Conservation (phyloP, 2,888 invertebrate genomes). For the Petrophora chlorosata region DNA sequence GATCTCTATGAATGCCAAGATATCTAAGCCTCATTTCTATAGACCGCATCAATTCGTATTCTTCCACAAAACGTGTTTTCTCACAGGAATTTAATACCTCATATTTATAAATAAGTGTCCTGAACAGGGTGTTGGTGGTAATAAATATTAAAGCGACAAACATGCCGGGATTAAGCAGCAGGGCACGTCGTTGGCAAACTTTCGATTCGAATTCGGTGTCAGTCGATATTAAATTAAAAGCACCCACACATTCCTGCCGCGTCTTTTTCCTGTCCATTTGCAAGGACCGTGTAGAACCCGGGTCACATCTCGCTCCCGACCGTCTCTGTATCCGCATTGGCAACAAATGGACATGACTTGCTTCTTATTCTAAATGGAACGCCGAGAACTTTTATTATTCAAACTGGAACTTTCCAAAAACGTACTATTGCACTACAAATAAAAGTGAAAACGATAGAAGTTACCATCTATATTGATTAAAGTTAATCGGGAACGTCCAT, state of each 20-base stretch:
- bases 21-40: conserved; percentile 32
- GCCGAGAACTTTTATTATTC: background rate
- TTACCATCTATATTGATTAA: background rate
- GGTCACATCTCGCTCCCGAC: conserved; percentile 75
- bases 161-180: conserved; percentile 67
- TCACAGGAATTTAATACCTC: conserved; percentile 51
- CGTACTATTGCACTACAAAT: too few relatives aligned
- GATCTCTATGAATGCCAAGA: conserved; percentile 28
- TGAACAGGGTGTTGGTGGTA: conserved; percentile 42
- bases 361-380: conserved; percentile 11
- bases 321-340: conserved; percentile 48
- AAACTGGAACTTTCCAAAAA: background rate
- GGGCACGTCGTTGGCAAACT: conserved; percentile 75
- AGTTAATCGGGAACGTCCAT: conserved; percentile 51
- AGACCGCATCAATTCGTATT: conserved; percentile 33
- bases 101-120: conserved; percentile 53
- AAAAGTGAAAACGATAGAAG: too few relatives aligned
- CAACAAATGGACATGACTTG: conserved; percentile 55
- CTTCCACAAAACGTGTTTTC: conserved; percentile 36
- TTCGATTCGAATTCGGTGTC: conserved; percentile 83
- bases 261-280: conserved; percentile 84
- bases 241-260: conserved; percentile 81
- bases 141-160: conserved; percentile 69
- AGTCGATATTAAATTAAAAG: conserved; percentile 83
- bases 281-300: conserved; percentile 79